phyloP scores from a whole-genome alignment of 2,113 vertebrate species.

The Caranx ignobilis region DNA sequence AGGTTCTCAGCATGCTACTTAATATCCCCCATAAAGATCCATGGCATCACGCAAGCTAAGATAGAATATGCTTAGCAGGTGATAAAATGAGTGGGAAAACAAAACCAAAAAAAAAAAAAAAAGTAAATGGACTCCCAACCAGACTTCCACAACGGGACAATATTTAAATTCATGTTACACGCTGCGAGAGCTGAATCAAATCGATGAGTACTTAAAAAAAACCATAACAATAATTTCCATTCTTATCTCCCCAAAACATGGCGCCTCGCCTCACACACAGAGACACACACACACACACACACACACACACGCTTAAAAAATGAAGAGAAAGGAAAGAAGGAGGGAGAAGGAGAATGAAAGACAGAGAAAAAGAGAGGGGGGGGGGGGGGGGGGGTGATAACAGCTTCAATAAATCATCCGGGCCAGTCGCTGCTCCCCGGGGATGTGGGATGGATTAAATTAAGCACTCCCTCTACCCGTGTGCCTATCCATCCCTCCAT shows the following conservation, averaged over 20 bases:
- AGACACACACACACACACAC: constrained; percentile 20
- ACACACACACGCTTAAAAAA: constrained; percentile 28
- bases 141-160: constrained; percentile 46
- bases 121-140: not conserved
- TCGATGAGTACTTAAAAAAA: constrained; percentile 58
- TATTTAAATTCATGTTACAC: constrained; percentile 53
- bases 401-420: constrained; percentile 88
- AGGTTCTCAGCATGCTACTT: constrained; percentile 62
- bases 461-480: constrained; percentile 83
- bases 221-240: constrained; percentile 72
- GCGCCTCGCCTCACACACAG: constrained; percentile 35
- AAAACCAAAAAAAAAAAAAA: not conserved
- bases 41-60: constrained; percentile 41
- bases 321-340: constrained; percentile 58
- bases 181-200: constrained; percentile 64
- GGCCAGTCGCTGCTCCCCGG: constrained; percentile 84
- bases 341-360: constrained; percentile 55
- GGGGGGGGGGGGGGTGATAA: constrained; percentile 73
- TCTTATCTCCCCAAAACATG: constrained; percentile 80
- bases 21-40: constrained; percentile 62
- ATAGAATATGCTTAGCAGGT: constrained; percentile 44
- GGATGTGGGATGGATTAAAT: constrained; percentile 89
- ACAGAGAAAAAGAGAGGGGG: constrained; percentile 33
- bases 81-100: constrained; percentile 27
- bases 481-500: constrained; percentile 68